These are phyloP conservation scores for Megaceryle torquata DNA, from an alignment of 2,113 vertebrate species.

Conservation along the genomic window DNA sequence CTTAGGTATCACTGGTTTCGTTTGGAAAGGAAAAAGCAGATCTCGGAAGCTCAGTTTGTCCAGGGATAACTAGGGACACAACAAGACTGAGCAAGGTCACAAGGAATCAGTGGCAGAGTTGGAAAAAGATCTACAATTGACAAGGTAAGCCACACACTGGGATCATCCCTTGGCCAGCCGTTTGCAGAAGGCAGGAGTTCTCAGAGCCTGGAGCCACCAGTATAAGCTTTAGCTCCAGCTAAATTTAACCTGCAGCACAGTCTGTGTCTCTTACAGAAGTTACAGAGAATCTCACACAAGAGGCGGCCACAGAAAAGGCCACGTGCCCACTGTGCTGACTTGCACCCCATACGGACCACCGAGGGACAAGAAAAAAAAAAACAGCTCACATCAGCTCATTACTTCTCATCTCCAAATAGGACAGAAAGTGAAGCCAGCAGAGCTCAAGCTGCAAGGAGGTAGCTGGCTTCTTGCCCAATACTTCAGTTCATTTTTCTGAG, in stretches of 20 bases:
- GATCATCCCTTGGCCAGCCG: background rate
- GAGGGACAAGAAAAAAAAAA: background rate
- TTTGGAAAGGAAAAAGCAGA: background rate
- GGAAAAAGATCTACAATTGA: background rate
- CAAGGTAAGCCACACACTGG: background rate
- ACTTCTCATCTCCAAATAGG: background rate
- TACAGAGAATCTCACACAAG: background rate
- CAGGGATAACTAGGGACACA: background rate
- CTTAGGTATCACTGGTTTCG: background rate
- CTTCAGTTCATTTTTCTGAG: conserved; percentile 3
- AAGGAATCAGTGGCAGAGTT: background rate
- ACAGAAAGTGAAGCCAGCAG: background rate
- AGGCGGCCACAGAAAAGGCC: background rate
- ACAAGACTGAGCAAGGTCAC: background rate
- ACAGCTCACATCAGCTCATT: background rate
- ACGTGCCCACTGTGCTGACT: background rate
- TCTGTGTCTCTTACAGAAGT: background rate
- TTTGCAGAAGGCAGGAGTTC: background rate
- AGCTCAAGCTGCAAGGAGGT: background rate
- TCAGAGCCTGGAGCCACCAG: background rate
- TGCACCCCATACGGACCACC: background rate
- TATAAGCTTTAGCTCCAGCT: background rate
- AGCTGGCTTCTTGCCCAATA: conserved; percentile 7
- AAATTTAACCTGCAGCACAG: background rate
- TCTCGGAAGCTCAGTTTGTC: background rate